Conservation (phyloP, 23 tunicate genomes). For the Oikopleura albicans region DNA sequence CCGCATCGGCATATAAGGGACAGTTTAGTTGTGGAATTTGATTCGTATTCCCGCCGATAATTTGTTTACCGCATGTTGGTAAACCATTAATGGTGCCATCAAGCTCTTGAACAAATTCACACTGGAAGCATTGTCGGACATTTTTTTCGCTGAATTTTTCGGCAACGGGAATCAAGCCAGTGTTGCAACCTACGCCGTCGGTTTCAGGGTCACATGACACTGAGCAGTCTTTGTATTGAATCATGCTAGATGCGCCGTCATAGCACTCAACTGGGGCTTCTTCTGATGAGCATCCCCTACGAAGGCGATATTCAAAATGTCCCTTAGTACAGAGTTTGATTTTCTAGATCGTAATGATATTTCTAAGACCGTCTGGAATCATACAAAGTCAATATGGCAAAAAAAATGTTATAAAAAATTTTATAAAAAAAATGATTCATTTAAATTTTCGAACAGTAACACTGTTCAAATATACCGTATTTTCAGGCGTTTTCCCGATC, state of each 20-base stretch:
- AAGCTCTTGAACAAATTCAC: neutral
- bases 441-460: too few species aligned
- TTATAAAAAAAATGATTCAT: too few species aligned
- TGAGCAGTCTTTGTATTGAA: neutral
- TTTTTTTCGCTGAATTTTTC: neutral
- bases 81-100: neutral
- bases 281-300: neutral
- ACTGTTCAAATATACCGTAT: too few species aligned
- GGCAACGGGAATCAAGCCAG: neutral
- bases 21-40: neutral
- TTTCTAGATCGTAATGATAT: too few species aligned
- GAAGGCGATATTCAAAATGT: neutral
- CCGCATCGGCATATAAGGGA: neutral
- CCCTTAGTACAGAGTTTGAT: too few species aligned
- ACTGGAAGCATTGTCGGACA: neutral
- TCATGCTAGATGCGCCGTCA: neutral
- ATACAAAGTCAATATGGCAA: too few species aligned
- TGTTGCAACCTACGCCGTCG: conserved; percentile 4
- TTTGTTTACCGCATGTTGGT: neutral
- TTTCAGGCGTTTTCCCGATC: too few species aligned
- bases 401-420: too few species aligned
- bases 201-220: neutral
- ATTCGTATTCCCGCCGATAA: neutral
- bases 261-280: neutral
- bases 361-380: too few species aligned